Evolutionary conservation across 2,797 vertebrate species (phyloP).

Genomic region (Mus caroli): DNA sequence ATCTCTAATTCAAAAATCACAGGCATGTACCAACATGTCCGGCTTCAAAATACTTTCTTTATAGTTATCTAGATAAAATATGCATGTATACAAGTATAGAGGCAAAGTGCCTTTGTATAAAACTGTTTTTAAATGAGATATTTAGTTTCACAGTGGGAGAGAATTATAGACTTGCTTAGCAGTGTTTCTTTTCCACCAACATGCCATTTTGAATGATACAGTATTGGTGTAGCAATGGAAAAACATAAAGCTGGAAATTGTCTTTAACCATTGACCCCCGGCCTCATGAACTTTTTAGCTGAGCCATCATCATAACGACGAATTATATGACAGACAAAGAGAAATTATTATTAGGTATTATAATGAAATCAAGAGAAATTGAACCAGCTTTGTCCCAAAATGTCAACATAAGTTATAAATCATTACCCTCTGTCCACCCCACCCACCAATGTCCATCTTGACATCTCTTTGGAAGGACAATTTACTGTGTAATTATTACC

Average conservation of each 20-base stretch:
- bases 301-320: constrained; percentile 72
- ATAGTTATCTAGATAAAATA: constrained; percentile 19
- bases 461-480: constrained; percentile 83
- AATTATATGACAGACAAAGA: constrained; percentile 71
- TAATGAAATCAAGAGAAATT: constrained; percentile 81
- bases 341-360: constrained; percentile 61
- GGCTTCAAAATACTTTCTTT: neutral
- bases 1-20: neutral
- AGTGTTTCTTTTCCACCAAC: constrained; percentile 1
- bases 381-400: constrained; percentile 64
- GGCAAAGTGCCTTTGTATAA: constrained; percentile 1
- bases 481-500: constrained; percentile 83
- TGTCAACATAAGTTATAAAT: constrained; percentile 81
- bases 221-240: constrained; percentile 14
- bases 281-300: constrained; percentile 75
- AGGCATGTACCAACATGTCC: neutral
- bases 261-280: constrained; percentile 68
- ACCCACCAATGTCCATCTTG: constrained; percentile 77
- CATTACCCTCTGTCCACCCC: constrained; percentile 74
- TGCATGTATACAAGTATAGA: neutral
- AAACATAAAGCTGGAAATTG: constrained; percentile 68
- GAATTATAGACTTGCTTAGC: neutral
- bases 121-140: constrained; percentile 21
- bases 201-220: constrained; percentile 42
- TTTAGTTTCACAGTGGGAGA: constrained; percentile 58